These are phyloP conservation scores for Chloebia gouldiae DNA, from an alignment of 2,113 vertebrate species.

Conservation along the genomic window DNA sequence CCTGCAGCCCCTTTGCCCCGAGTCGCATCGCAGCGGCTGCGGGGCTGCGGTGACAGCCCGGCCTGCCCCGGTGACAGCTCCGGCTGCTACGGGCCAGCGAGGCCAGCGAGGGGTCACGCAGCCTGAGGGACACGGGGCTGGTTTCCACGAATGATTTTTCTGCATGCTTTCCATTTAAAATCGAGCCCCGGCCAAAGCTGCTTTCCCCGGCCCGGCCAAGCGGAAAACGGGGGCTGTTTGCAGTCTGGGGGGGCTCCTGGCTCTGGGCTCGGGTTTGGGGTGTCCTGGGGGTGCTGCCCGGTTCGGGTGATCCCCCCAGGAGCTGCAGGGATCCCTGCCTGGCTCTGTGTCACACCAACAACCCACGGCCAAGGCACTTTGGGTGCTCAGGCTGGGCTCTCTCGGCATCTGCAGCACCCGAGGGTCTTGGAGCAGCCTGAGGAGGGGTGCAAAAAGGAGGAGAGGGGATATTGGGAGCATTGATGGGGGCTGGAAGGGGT, in stretches of 20 bases:
- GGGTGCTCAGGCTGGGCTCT: background rate
- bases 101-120: background rate
- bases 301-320: accelerated
- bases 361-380: accelerated
- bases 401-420: background rate
- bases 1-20: background rate
- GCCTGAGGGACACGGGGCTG: accelerated
- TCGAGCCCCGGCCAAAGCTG: accelerated
- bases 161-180: background rate
- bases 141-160: accelerated
- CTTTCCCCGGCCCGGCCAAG: accelerated
- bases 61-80: background rate
- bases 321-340: background rate
- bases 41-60: background rate
- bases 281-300: background rate
- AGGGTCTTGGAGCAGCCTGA: background rate
- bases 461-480: accelerated
- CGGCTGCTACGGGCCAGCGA: background rate
- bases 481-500: background rate
- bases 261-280: accelerated
- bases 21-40: background rate
- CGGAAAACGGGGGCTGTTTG: background rate
- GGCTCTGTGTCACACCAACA: background rate
- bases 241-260: accelerated
- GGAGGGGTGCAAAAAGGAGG: background rate